Evolutionary conservation across 2,888 invertebrate genomes (phyloP).

Genomic region (Carcina quercana): DNA sequence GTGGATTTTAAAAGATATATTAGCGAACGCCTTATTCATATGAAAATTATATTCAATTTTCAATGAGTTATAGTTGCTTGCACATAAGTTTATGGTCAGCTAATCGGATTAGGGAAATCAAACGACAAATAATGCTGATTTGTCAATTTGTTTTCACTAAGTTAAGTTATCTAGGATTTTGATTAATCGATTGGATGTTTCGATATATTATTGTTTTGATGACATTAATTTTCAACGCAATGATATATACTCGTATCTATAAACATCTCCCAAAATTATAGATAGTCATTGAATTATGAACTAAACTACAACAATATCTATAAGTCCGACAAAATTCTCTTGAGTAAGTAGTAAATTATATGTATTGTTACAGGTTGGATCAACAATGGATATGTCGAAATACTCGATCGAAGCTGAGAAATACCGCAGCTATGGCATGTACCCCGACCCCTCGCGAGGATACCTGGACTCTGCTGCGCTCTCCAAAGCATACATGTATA

Average conservation of each 20-base stretch:
- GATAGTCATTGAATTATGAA: too few relatives aligned
- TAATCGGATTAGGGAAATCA: slow-evolving; percentile 13
- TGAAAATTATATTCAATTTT: slow-evolving; percentile 48
- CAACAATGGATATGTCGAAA: slow-evolving; percentile 85
- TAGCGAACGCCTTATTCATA: slow-evolving; percentile 21
- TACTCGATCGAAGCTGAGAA: slow-evolving; percentile 86
- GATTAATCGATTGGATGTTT: too few relatives aligned
- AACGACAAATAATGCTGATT: slow-evolving; percentile 29
- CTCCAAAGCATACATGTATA: slow-evolving; percentile 85
- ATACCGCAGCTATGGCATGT: slow-evolving; percentile 85
- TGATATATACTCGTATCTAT: too few relatives aligned
- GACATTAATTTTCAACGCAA: too few relatives aligned
- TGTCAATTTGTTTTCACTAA: slow-evolving; percentile 29
- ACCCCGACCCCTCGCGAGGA: slow-evolving; percentile 81
- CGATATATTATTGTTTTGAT: too few relatives aligned
- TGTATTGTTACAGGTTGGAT: slow-evolving; percentile 80
- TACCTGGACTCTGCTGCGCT: slow-evolving; percentile 83
- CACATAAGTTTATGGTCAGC: slow-evolving; percentile 25
- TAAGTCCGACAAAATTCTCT: too few relatives aligned
- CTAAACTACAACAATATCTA: too few relatives aligned
- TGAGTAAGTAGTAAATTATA: too few relatives aligned
- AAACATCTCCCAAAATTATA: too few relatives aligned
- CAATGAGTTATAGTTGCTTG: slow-evolving; percentile 39
- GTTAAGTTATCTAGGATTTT: too few relatives aligned
- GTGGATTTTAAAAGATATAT: slow-evolving; percentile 19